phyloP scores from a whole-genome alignment of 2,797 vertebrate species.

The Coccyzus lansbergi region DNA sequence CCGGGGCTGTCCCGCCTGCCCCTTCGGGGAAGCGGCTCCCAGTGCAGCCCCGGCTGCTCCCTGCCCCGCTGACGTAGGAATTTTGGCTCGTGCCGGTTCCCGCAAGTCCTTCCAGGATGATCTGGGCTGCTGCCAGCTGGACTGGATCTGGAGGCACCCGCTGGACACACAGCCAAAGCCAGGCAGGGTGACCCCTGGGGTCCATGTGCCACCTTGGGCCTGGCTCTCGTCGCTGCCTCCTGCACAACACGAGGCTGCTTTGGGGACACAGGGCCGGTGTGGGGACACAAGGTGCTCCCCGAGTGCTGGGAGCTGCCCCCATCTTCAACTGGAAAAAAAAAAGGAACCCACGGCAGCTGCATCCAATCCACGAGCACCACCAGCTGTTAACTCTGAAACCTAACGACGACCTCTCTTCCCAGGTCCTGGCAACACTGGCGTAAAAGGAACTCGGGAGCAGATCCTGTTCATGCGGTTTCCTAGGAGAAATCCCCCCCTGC shows the following conservation, averaged over 20 bases:
- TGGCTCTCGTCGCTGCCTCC: neutral
- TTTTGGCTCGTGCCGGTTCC: neutral
- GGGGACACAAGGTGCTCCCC: too few species aligned
- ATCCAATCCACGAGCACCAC: neutral
- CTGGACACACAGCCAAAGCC: neutral
- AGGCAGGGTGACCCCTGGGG: accelerated
- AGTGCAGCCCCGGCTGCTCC: neutral
- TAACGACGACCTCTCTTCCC: neutral
- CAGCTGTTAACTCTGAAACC: neutral
- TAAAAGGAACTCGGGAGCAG: accelerated
- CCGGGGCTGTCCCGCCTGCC: accelerated
- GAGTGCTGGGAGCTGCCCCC: neutral
- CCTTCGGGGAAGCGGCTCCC: neutral
- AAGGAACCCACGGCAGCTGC: neutral
- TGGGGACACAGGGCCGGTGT: neutral
- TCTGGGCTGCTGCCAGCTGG: neutral
- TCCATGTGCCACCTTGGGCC: neutral
- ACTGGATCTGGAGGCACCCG: accelerated
- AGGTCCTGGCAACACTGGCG: accelerated
- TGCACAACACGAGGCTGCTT: accelerated
- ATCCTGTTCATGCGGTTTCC: neutral
- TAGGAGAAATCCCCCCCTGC: neutral
- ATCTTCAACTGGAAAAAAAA: neutral
- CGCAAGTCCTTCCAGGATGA: slow-evolving; percentile 1
- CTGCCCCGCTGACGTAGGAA: neutral